These are phyloP conservation scores for Musca vetustissima DNA, from an alignment of 1,140 invertebrate genomes.

Conservation along the genomic window DNA sequence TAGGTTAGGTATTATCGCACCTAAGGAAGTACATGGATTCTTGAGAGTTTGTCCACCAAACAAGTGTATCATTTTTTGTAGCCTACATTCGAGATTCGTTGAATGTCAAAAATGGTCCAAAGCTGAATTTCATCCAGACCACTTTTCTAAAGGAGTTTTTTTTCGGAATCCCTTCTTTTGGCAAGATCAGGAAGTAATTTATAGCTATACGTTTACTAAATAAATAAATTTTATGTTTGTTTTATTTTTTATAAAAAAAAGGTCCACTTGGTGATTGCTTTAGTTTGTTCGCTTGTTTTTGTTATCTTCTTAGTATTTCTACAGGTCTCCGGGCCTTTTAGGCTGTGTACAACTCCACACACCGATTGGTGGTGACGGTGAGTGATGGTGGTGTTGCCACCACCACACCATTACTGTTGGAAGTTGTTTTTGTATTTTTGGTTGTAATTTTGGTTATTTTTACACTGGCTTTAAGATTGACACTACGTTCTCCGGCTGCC, in stretches of 20 bases:
- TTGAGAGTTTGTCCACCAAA: not conserved
- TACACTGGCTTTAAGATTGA: not conserved
- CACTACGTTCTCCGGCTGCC: not conserved
- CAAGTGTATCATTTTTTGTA: too few species aligned
- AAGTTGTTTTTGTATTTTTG: slow-evolving; percentile 10
- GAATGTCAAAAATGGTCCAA: not conserved
- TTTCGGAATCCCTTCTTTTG: slow-evolving; percentile 6
- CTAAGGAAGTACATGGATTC: not conserved
- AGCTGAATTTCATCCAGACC: not conserved
- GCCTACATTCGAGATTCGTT: slow-evolving; percentile 18
- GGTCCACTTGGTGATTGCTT: not conserved
- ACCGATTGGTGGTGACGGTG: slow-evolving; percentile 1
- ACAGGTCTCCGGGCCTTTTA: not conserved
- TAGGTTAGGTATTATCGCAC: too few species aligned
- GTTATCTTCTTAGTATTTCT: not conserved
- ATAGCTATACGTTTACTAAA: too few species aligned
- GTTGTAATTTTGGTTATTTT: slow-evolving; percentile 1
- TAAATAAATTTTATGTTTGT: not conserved
- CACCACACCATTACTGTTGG: not conserved
- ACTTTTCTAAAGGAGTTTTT: not conserved
- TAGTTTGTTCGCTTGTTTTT: not conserved
- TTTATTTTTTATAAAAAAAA: not conserved
- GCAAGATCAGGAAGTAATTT: slow-evolving; percentile 3
- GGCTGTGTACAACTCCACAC: slow-evolving; percentile 6
- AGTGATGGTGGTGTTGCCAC: not conserved